phyloP scores from a whole-genome alignment of 1,140 invertebrate species.

The Vanessa atalanta region DNA sequence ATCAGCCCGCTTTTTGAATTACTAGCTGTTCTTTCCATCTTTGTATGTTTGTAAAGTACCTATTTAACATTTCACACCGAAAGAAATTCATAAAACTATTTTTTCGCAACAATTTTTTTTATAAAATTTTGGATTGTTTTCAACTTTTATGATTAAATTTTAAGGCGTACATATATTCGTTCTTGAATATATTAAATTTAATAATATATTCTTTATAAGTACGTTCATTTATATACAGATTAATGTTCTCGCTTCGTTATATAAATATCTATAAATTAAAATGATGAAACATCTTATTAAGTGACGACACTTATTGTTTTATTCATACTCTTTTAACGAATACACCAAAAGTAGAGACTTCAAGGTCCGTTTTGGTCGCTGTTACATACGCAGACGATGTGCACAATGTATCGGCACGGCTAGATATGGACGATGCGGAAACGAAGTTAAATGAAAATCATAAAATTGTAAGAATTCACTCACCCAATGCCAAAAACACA shows the following conservation, averaged over 20 bases:
- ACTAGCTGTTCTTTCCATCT: not conserved
- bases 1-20: conserved; percentile 14
- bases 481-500: too few species aligned
- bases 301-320: conserved; percentile 27
- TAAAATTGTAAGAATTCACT: too few species aligned
- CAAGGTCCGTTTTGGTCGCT: conserved; percentile 20
- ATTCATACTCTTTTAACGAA: conserved; percentile 35
- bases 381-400: not conserved
- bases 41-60: not conserved
- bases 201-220: not conserved
- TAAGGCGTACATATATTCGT: too few species aligned
- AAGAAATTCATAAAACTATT: too few species aligned
- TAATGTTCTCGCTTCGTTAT: not conserved
- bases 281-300: conserved; percentile 28
- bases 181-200: not conserved
- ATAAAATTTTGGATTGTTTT: too few species aligned
- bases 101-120: too few species aligned
- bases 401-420: not conserved
- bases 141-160: too few species aligned
- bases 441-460: not conserved
- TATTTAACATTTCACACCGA: too few species aligned
- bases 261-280: conserved; percentile 14
- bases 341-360: conserved; percentile 23
- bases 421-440: conserved; percentile 1
- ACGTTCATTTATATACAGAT: not conserved